Conservation (phyloP, 2,797 vertebrate genomes). For the Acomys russatus region DNA sequence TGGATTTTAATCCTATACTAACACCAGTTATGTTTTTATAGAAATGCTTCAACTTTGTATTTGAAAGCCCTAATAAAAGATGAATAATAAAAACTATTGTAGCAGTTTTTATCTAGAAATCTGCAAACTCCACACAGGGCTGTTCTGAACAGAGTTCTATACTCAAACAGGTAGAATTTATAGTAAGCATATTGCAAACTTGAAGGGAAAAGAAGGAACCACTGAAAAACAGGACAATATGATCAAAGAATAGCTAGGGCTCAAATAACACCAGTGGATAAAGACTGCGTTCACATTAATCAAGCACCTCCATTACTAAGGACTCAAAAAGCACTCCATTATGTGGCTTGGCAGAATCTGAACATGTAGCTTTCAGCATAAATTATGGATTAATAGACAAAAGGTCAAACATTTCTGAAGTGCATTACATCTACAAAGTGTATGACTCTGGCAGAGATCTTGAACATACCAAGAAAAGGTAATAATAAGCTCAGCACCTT, state of each 20-base stretch:
- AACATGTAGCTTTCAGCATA: slow-evolving; percentile 76
- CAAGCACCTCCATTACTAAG: slow-evolving; percentile 38
- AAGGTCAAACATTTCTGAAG: slow-evolving; percentile 80
- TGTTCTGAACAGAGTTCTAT: slow-evolving; percentile 54
- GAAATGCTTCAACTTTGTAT: slow-evolving; percentile 64
- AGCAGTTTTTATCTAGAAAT: slow-evolving; percentile 15
- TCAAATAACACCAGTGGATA: slow-evolving; percentile 60
- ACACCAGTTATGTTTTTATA: slow-evolving; percentile 41
- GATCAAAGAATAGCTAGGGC: slow-evolving; percentile 40
- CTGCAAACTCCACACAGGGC: slow-evolving; percentile 15
- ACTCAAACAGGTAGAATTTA: slow-evolving; percentile 18
- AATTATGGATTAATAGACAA: slow-evolving; percentile 79
- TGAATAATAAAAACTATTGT: slow-evolving; percentile 51
- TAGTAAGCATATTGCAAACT: slow-evolving; percentile 64
- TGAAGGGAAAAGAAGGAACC: slow-evolving; percentile 54
- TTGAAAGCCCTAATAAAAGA: slow-evolving; percentile 61
- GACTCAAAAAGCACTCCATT: slow-evolving; percentile 76
- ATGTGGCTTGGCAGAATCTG: slow-evolving; percentile 75
- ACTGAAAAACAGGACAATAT: slow-evolving; percentile 65
- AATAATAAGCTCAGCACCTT: slow-evolving; percentile 74
- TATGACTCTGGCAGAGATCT: slow-evolving; percentile 65
- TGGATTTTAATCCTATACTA: slow-evolving; percentile 67
- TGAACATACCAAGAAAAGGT: slow-evolving; percentile 64
- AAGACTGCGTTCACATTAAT: slow-evolving; percentile 60
- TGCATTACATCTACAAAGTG: slow-evolving; percentile 61